Evolutionary conservation across 2,797 vertebrate species (phyloP).

Genomic region (Pangasius macronema): DNA sequence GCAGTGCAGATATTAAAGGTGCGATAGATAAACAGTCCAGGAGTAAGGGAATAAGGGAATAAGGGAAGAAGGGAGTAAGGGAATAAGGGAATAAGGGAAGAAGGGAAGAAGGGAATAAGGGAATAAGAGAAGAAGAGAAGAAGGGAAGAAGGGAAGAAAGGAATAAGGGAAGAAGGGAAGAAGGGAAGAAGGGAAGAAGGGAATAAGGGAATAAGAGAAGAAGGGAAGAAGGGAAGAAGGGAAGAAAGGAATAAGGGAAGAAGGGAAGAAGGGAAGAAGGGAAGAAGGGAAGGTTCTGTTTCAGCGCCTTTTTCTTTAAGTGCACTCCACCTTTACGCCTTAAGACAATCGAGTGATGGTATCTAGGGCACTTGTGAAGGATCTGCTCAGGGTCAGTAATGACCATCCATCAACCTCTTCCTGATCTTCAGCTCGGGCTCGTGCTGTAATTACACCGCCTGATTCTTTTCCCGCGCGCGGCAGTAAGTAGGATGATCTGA

Average conservation of each 20-base stretch:
- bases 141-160: too few relatives aligned
- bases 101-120: too few relatives aligned
- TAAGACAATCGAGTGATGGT: neutral
- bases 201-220: too few relatives aligned
- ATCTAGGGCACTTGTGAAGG: neutral
- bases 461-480: neutral
- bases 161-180: too few relatives aligned
- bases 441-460: neutral
- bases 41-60: neutral
- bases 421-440: neutral
- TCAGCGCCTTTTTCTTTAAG: neutral
- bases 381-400: neutral
- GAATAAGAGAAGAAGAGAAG: too few relatives aligned
- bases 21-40: neutral
- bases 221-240: too few relatives aligned
- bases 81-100: too few relatives aligned
- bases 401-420: neutral
- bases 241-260: too few relatives aligned
- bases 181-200: too few relatives aligned
- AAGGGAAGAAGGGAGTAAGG: too few relatives aligned
- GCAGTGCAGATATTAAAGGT: neutral
- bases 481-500: neutral
- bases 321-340: neutral
- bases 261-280: too few relatives aligned
- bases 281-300: too few relatives aligned